Evolutionary conservation across 2,888 invertebrate genomes (phyloP).

Genomic region (Hemithea aestivaria): DNA sequence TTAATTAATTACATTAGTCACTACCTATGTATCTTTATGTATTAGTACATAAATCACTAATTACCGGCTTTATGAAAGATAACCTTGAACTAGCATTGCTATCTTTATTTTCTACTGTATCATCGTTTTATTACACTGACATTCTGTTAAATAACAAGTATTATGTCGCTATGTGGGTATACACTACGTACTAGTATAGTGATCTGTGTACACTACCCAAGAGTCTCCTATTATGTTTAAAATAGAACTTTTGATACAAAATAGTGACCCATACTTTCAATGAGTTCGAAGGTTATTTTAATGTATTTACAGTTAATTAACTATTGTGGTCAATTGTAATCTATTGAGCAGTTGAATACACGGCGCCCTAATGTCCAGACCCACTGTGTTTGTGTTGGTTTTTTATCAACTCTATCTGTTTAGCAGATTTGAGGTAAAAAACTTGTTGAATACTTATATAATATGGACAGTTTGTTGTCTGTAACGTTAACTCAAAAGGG

Average conservation of each 20-base stretch:
- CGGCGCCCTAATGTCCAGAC: conserved; percentile 3
- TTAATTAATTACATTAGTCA: no score
- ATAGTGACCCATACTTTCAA: no score
- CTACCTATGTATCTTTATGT: no score
- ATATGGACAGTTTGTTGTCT: no score
- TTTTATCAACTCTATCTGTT: neutral
- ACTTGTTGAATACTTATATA: no score
- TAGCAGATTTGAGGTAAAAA: no score
- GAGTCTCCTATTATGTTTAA: no score
- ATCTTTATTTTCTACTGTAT: conserved; percentile 8
- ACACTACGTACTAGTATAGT: no score
- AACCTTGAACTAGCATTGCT: conserved; percentile 19
- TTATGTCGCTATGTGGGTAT: conserved; percentile 6
- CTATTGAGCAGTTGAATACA: conserved; percentile 6
- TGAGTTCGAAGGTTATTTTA: conserved; percentile 16
- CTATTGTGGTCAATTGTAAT: neutral
- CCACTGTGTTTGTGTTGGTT: conserved; percentile 1
- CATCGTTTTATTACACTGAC: conserved; percentile 10
- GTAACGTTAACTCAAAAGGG: no score
- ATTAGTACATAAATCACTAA: neutral
- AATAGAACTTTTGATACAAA: no score
- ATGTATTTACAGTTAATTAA: conserved; percentile 7
- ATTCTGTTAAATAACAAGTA: conserved; percentile 5
- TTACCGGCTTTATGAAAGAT: conserved; percentile 3
- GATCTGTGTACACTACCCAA: no score